A percentile compares a stretch with the other conserved stretches of the same genome.
These are phyloP conservation scores for Nemotelus nigrinus DNA, from an alignment of 2,888 invertebrate genomes.

Conservation along the genomic window DNA sequence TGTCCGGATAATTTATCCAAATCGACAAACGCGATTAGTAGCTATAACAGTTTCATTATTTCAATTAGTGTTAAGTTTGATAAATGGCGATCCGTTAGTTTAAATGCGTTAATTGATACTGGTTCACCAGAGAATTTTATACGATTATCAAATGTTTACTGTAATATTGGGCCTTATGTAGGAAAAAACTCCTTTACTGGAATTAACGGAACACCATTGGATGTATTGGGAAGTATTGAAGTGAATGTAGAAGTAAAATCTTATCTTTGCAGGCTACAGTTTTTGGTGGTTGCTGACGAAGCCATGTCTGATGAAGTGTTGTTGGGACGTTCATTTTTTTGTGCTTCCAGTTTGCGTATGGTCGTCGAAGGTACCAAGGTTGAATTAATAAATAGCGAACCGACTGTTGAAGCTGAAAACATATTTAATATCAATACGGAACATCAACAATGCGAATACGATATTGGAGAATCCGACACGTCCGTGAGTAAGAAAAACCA, in stretches of 20 bases:
- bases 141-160: background rate
- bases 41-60: background rate
- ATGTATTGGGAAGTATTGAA: background rate
- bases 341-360: background rate
- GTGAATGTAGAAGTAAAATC: background rate
- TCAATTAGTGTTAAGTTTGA: background rate
- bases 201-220: background rate
- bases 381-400: background rate
- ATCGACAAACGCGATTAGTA: background rate
- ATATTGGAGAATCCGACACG: background rate
- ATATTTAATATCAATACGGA: background rate
- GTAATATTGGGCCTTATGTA: background rate
- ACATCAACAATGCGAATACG: background rate
- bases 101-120: slow-evolving; percentile 7
- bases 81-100: background rate
- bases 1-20: background rate
- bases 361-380: background rate
- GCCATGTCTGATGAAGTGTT: background rate
- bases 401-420: background rate
- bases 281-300: background rate
- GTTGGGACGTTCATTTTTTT: background rate
- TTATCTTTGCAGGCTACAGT: background rate
- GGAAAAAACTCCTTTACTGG: background rate
- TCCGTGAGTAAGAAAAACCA: background rate
- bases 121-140: background rate